Base-by-base conservation (phyloP, 1,140 invertebrate genomes). In the Cotesia glomerata region DNA sequence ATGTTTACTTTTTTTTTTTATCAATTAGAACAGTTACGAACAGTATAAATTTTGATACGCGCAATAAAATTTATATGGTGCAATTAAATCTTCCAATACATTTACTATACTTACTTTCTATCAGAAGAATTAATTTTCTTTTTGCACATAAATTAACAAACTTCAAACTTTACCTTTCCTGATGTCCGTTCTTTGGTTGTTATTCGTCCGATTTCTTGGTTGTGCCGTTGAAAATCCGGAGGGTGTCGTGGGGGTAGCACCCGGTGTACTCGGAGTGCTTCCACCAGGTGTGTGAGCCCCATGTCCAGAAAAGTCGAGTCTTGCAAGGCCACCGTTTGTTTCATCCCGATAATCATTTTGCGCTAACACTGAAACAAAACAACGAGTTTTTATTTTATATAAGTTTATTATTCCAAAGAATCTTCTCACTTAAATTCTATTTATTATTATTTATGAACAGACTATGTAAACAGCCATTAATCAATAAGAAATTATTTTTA, bases 261-360 rank as follows among this genome's bases (percentile, higher is more conserved):
- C 91, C 85, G 82, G 89, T 86, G 83, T 92, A 89, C 82, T 92
- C 85, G 76, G 91, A 89, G 84, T 86, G 77, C 86, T 87, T 39
- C 84, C 86, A 63, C 84, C 83, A 65, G 85, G 83, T 18, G 85
- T 86, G 69, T 86, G 84, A 66, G 79, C 78, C 52, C 82, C 82
- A 64, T 87, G 86, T 70, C 80, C 81, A 51, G 83, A 75, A 4
- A 79, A 80, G 72, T 86, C 85, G 49, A 86, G 77, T 75, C 85
- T 81, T 11, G 83, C 79, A 16, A 86, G 72, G 59, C 81, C 80
- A 51, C 89, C 91, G 82, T 93, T 93, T 74, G 91, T 89, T 77
- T 90, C 92, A 82, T 94, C 93, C 76, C 93, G 89, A 85, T 94
- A 95, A 88, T 95, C 93, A 72, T 92, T 92, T 85, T 94, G 93